phyloP scores from a whole-genome alignment of 2,113 vertebrate species.

The Ctenomys sociabilis region DNA sequence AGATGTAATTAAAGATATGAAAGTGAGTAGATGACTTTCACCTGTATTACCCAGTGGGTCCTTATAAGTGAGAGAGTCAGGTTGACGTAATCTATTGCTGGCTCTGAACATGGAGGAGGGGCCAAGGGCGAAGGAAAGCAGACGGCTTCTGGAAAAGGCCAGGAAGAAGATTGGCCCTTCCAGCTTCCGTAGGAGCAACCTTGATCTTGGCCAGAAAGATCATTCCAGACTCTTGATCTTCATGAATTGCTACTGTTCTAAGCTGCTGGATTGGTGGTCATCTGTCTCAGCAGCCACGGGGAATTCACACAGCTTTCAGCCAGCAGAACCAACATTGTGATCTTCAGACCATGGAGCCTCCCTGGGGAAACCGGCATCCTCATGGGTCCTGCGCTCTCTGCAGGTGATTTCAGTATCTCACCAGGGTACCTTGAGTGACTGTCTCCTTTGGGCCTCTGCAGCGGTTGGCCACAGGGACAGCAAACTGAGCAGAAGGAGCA shows the following conservation, averaged over 20 bases:
- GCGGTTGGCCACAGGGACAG: background rate
- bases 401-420: background rate
- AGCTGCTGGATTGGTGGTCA: background rate
- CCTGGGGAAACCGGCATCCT: background rate
- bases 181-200: background rate
- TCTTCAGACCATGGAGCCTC: background rate
- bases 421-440: background rate
- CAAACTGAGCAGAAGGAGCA: background rate
- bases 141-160: background rate
- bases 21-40: background rate
- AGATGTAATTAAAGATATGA: background rate
- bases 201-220: background rate
- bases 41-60: background rate
- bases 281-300: background rate
- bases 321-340: background rate
- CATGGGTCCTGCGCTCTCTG: background rate
- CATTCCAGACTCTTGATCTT: background rate
- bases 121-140: background rate
- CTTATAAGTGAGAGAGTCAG: background rate
- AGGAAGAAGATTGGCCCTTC: background rate
- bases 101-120: background rate
- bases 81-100: background rate
- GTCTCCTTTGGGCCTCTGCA: background rate
- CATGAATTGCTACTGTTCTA: background rate
- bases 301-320: rapidly evolving